These are phyloP conservation scores for Amaurobius ferox DNA, from an alignment of 2,888 invertebrate genomes.

Conservation along the genomic window DNA sequence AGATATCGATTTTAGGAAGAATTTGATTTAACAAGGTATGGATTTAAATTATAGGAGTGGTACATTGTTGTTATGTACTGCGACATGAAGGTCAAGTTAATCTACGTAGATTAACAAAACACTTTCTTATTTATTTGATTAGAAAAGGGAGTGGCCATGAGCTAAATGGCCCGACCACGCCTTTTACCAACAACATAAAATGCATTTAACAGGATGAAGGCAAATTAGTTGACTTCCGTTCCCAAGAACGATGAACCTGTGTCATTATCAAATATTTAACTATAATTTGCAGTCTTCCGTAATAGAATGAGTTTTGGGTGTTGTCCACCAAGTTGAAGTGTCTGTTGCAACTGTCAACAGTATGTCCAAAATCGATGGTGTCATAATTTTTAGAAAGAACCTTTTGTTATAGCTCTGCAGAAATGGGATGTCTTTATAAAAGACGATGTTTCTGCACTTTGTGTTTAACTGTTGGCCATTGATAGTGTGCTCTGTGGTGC, in stretches of 20 bases:
- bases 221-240: neutral
- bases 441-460: neutral
- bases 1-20: too few relatives aligned
- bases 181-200: neutral
- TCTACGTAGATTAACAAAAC: too few relatives aligned
- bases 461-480: neutral
- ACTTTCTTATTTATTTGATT: neutral
- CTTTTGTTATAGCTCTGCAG: neutral
- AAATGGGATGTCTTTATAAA: neutral
- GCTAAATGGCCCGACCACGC: slow-evolving; percentile 10
- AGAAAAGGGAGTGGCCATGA: neutral
- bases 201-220: neutral
- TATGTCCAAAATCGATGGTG: slow-evolving; percentile 23
- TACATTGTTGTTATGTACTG: too few relatives aligned
- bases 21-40: too few relatives aligned
- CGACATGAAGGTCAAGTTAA: too few relatives aligned
- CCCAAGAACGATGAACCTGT: slow-evolving; percentile 42
- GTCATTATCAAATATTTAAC: slow-evolving; percentile 59
- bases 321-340: slow-evolving; percentile 29
- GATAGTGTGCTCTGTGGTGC: neutral
- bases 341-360: slow-evolving; percentile 36
- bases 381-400: neutral
- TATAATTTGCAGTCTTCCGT: slow-evolving; percentile 41
- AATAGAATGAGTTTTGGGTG: slow-evolving; percentile 16
- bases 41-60: too few relatives aligned